phyloP scores from a whole-genome alignment of 2,797 vertebrate genomes.

The Lacerta bilineata region DNA sequence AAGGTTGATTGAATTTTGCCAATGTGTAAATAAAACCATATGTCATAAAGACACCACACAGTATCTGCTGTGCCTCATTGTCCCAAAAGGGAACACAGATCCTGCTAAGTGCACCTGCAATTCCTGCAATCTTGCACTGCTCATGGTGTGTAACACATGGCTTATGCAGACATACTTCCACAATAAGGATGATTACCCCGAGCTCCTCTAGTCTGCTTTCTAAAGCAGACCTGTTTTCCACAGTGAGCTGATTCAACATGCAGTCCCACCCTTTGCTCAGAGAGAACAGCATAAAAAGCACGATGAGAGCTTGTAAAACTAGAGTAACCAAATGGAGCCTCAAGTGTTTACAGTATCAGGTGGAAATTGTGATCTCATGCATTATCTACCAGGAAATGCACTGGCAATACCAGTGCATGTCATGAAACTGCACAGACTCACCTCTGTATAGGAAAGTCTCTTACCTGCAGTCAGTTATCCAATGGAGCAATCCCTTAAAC shows the following conservation, averaged over 20 bases:
- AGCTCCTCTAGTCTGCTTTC: not conserved
- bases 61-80: no score
- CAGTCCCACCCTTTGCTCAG: not conserved
- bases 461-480: not conserved
- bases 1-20: no score
- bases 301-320: not conserved
- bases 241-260: not conserved
- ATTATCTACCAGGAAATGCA: not conserved
- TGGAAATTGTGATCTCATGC: not conserved
- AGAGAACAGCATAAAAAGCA: not conserved
- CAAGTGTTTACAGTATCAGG: not conserved
- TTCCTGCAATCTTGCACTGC: no score
- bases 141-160: no score
- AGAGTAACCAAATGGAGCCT: not conserved
- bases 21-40: no score
- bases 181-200: not conserved
- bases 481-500: not conserved
- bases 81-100: no score
- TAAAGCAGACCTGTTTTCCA: not conserved
- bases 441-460: not conserved
- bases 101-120: no score
- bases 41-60: no score
- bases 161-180: not conserved
- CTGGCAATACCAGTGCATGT: not conserved
- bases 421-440: not conserved